These are phyloP conservation scores for Drosophila insularis DNA, from an alignment of 1,140 invertebrate genomes.

Conservation along the genomic window DNA sequence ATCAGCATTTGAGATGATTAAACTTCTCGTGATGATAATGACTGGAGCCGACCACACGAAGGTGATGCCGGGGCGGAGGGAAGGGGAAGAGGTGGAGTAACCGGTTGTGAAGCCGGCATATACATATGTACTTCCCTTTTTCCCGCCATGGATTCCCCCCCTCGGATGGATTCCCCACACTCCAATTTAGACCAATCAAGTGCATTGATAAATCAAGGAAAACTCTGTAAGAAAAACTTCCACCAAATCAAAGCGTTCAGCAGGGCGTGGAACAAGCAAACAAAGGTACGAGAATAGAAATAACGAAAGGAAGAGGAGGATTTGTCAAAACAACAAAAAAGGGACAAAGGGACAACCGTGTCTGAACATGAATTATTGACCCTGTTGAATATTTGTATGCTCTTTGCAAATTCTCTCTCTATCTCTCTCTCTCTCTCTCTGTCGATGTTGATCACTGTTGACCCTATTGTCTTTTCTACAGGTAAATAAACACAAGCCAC, in stretches of 20 bases:
- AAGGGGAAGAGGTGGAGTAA: not conserved
- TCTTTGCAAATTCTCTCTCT: not conserved
- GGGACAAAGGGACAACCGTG: not conserved
- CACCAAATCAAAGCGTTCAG: not conserved
- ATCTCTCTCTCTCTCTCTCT: not conserved
- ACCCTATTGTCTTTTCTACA: too few species aligned
- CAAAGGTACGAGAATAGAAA: not conserved
- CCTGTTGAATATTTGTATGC: not conserved
- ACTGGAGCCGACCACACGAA: too few species aligned
- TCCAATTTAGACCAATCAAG: not conserved
- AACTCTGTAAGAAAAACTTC: not conserved
- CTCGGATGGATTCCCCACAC: not conserved
- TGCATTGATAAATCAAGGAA: slow-evolving; percentile 15
- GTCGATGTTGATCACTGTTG: too few species aligned
- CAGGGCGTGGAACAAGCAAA: not conserved
- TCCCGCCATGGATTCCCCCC: not conserved
- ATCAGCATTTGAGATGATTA: not conserved
- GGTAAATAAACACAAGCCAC: not conserved
- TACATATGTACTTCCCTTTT: not conserved
- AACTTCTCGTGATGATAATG: slow-evolving; percentile 6
- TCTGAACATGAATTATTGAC: not conserved
- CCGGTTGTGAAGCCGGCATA: not conserved
- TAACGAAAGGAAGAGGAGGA: not conserved
- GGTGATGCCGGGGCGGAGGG: too few species aligned
- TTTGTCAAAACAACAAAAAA: slow-evolving; percentile 5